Percentiles rank a stretch among this genome's conserved stretches.
These are phyloP conservation scores for Steatocranus sp. DNA, from an alignment of 2,797 vertebrate genomes.

Conservation along the genomic window DNA sequence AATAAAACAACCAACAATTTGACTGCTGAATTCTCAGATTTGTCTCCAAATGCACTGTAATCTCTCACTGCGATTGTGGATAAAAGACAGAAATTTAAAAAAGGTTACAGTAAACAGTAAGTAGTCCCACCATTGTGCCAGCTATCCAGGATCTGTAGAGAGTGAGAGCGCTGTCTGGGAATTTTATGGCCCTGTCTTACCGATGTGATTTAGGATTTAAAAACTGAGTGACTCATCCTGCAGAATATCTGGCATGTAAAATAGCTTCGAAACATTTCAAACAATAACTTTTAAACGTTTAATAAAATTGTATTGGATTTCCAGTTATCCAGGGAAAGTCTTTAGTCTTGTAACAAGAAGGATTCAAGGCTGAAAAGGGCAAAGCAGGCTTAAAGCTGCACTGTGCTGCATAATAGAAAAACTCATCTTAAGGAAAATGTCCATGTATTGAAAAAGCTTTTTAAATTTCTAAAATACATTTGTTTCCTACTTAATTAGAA, in stretches of 20 bases:
- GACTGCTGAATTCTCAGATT: not conserved
- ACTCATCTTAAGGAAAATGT: not conserved
- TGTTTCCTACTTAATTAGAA: not conserved
- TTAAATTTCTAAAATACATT: not conserved
- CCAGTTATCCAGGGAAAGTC: not conserved
- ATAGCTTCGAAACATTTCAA: not conserved
- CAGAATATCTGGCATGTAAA: not conserved
- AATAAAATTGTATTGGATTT: not conserved
- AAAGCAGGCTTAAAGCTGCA: not conserved
- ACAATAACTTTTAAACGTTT: not conserved
- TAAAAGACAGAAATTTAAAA: not conserved
- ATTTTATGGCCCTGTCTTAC: not conserved
- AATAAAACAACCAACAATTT: not conserved
- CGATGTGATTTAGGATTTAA: not conserved
- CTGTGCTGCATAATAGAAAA: not conserved
- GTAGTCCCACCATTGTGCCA: not conserved
- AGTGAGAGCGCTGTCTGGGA: not conserved
- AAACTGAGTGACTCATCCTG: not conserved
- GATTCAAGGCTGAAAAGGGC: not conserved
- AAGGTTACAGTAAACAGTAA: not conserved
- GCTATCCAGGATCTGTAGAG: not conserved
- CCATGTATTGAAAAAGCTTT: not conserved
- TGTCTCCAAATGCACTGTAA: not conserved
- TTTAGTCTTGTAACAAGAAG: not conserved
- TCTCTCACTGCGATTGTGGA: not conserved